Base-by-base conservation (phyloP, 2,113 vertebrate species). In the Loxodonta africana region DNA sequence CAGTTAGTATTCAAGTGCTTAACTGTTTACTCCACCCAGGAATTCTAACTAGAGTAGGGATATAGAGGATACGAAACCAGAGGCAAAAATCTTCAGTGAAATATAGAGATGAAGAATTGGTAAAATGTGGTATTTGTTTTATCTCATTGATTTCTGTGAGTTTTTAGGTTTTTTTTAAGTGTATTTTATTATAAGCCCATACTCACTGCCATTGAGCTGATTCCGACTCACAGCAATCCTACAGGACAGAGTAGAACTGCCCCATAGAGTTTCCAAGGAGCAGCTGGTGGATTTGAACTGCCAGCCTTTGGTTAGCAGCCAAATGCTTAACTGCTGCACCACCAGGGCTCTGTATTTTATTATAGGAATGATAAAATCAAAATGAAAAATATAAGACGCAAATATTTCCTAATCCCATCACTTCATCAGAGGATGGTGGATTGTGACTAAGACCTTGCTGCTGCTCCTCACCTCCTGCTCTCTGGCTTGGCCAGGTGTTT, bases 141-240 rank as follows among this genome's bases (percentile, higher is more conserved):
- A 86, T 33, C 37, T 91, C n/a, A 86, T 14, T 51, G 23, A 65
- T 95, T 92, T 74, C 9, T 71, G 26, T 74, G 17, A 48, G 21
- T 73, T 81, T 25, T 93, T 76, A 26, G 8, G 21, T 88, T 88
- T 88, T 84, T 87, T 84, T 51, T 18, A 91, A 74, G 26, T 76
- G 5, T 62, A 26, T 74, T 46, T 96, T 95, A 69, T 80, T 74
- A 62, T 62, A 57, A 57, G 11, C 53, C 60, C 60, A 62, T 5
- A 62, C 21, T 20, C 18, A 4, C 5, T 62, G 60, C 60, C 53
- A 57, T 17, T 12, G 53, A 57, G 53, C 15, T 3, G 53, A 57
- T 57, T 57, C 53, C 11, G 15, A 57, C 53, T 57, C 53, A 57
- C 14, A 17, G 53, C 14, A 12, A 57, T 11, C 15, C 53, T 57